Conservation (phyloP, 2,888 invertebrate genomes). For the Ashinkailepas kermadecensis region DNA sequence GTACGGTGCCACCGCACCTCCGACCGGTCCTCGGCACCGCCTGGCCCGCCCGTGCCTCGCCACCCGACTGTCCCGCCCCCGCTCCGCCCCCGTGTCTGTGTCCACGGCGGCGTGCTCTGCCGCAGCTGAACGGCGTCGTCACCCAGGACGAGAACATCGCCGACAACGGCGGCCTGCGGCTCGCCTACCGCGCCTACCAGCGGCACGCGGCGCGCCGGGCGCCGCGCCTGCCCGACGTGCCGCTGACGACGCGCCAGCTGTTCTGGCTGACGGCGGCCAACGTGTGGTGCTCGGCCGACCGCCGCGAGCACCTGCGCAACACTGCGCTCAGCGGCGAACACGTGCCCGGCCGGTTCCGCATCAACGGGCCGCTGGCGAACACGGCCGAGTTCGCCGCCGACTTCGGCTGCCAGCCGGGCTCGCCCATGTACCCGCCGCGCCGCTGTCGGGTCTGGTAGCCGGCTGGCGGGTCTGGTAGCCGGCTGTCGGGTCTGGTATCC, state of each 20-base stretch:
- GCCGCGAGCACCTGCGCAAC: conserved; percentile 61
- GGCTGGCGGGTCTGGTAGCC: too few relatives aligned
- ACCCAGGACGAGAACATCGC: conserved; percentile 49
- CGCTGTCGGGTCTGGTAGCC: conserved; percentile 25
- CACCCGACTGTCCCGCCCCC: too few relatives aligned
- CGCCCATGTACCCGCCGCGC: conserved; percentile 21
- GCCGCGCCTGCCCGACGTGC: conserved; percentile 59
- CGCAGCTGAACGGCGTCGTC: conserved; percentile 43
- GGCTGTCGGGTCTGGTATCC: too few relatives aligned
- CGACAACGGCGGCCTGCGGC: conserved; percentile 48
- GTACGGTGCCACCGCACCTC: too few relatives aligned
- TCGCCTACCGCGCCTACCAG: conserved; percentile 32
- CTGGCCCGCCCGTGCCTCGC: too few relatives aligned
- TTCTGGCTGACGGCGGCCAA: conserved; percentile 79
- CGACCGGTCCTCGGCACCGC: too few relatives aligned
- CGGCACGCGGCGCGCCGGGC: conserved; percentile 46
- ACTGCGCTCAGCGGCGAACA: conserved; percentile 65
- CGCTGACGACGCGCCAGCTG: conserved; percentile 40
- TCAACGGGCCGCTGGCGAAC: conserved; percentile 55
- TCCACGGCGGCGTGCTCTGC: neutral
- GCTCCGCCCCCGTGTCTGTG: neutral
- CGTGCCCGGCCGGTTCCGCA: conserved; percentile 50
- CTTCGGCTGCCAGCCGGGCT: conserved; percentile 4
- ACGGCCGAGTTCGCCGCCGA: conserved; percentile 47
- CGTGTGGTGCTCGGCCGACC: conserved; percentile 77